A percentile compares a stretch with the other conserved stretches of the same genome.
These are phyloP conservation scores for Drosophila serrata DNA, from an alignment of 1,140 invertebrate species.

Conservation along the genomic window DNA sequence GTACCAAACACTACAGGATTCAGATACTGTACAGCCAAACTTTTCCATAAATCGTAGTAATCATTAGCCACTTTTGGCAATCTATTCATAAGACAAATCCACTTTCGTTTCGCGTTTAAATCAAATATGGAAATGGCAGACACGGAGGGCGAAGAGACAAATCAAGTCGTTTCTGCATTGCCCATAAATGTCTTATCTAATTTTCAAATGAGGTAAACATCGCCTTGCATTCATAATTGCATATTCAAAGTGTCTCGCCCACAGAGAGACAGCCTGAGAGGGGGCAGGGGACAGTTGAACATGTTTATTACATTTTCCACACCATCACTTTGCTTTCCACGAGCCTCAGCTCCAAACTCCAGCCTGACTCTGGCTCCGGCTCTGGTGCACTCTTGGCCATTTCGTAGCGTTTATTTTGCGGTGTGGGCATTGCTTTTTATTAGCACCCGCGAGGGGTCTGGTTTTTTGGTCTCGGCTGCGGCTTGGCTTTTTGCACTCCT, in stretches of 20 bases:
- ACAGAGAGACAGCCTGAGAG: conserved; percentile 26
- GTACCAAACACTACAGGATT: neutral
- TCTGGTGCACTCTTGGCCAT: conserved; percentile 48
- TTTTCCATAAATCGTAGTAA: neutral
- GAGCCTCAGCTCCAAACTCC: conserved; percentile 8
- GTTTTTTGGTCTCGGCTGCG: conserved; percentile 25
- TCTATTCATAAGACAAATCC: conserved; percentile 7
- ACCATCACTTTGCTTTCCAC: conserved; percentile 65
- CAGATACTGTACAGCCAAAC: neutral
- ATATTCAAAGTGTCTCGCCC: conserved; percentile 76
- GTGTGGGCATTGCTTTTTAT: conserved; percentile 76
- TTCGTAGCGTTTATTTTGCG: conserved; percentile 78
- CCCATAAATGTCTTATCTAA: conserved; percentile 77
- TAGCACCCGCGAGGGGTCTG: conserved; percentile 61
- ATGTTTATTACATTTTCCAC: conserved; percentile 82
- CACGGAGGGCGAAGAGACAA: conserved; percentile 24
- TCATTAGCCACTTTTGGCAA: neutral
- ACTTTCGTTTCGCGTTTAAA: conserved; percentile 5
- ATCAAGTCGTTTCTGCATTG: conserved; percentile 68
- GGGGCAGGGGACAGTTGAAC: conserved; percentile 50
- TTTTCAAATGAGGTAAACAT: conserved; percentile 78
- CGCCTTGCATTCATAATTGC: conserved; percentile 76
- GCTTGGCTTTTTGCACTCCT: conserved; percentile 10
- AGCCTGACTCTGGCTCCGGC: neutral
- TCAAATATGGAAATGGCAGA: neutral